These are phyloP conservation scores for Buathra laborator DNA, from an alignment of 2,888 invertebrate species.

Conservation along the genomic window DNA sequence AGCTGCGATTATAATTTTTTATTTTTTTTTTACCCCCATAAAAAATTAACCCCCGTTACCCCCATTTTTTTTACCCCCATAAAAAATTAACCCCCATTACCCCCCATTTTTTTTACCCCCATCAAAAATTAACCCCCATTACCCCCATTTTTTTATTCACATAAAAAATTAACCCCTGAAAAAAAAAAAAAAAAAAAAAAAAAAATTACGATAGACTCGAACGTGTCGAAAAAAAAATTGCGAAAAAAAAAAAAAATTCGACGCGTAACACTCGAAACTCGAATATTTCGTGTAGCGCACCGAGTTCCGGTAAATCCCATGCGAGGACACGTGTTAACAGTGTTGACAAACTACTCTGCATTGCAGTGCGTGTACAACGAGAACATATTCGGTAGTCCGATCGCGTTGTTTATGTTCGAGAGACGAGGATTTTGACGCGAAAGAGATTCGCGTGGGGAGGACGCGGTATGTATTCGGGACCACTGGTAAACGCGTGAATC, in stretches of 20 bases:
- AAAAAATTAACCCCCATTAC: too few species aligned
- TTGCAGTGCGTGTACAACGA: conserved; percentile 53
- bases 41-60: too few species aligned
- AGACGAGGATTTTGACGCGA: conserved; percentile 47
- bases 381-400: conserved; percentile 33
- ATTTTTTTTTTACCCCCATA: too few species aligned
- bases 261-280: background rate
- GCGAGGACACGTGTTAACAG: conserved; percentile 63
- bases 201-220: too few species aligned
- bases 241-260: background rate
- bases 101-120: too few species aligned
- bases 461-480: conserved; percentile 8
- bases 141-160: too few species aligned
- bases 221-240: background rate
- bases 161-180: too few species aligned
- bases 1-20: too few species aligned
- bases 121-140: too few species aligned
- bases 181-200: too few species aligned
- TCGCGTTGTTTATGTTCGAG: conserved; percentile 57
- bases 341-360: conserved; percentile 67
- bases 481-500: conserved; percentile 32
- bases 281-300: background rate
- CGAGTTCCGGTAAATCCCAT: conserved; percentile 42
- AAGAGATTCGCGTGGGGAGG: conserved; percentile 19
- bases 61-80: too few species aligned